A percentile compares a stretch with the other conserved stretches of the same genome.
Evolutionary conservation across 2,113 vertebrate species (phyloP).

Genomic region (Heterochromis multidens): DNA sequence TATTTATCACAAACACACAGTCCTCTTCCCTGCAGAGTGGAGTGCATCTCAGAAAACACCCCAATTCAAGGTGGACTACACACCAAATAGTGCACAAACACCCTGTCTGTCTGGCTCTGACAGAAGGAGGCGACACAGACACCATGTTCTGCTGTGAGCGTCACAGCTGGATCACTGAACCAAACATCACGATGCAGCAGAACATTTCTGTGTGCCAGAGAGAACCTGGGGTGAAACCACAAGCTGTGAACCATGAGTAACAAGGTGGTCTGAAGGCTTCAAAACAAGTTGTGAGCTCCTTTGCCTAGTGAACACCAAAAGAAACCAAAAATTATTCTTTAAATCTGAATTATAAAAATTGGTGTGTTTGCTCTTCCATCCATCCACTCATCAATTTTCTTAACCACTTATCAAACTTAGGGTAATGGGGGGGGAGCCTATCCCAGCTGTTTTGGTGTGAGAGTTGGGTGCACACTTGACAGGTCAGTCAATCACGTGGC

Average conservation of each 20-base stretch:
- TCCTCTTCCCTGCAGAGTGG: neutral
- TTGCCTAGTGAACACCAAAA: neutral
- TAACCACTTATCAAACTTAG: neutral
- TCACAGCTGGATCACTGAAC: conserved; percentile 25
- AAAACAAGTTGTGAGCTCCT: neutral
- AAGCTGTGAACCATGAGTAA: conserved; percentile 29
- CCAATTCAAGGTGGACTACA: neutral
- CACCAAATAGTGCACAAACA: neutral
- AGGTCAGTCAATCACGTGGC: too few relatives aligned
- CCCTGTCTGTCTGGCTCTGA: neutral
- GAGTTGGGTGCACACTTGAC: too few relatives aligned
- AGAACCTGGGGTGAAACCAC: conserved; percentile 6
- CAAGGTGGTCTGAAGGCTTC: neutral
- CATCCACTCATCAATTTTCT: neutral
- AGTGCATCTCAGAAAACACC: neutral
- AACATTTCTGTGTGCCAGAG: neutral
- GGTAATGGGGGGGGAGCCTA: fast-evolving
- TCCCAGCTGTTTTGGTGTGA: too few relatives aligned
- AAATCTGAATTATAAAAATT: too few relatives aligned
- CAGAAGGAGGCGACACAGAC: conserved; percentile 9
- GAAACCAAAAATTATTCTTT: neutral
- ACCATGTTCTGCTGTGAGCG: conserved; percentile 11
- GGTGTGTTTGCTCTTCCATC: neutral
- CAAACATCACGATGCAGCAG: conserved; percentile 4
- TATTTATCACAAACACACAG: neutral